Base-by-base conservation (phyloP, 2,797 vertebrate species). In the Coreius guichenoti region DNA sequence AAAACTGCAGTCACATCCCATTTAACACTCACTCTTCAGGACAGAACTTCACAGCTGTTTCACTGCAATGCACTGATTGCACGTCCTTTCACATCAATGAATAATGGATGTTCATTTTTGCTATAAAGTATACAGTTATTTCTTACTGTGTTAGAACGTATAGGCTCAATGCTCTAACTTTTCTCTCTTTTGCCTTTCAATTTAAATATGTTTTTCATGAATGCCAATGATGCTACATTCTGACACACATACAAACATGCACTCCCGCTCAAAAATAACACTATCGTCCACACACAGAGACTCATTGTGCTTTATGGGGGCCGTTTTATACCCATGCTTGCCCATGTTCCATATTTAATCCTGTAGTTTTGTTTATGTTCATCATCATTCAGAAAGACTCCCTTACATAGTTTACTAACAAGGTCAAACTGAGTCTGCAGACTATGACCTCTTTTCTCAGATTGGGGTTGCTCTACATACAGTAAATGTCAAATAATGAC, bases 311-410 rank as follows among this genome's bases (percentile, higher is more conserved):
- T 70, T 56, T 82, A 67, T 86, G 17, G 31, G 51, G 82, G 69
- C 36, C 3, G 29, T 87, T 89, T 80, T 80, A 33, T 61, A 74
- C 83, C 63, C 89, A 61, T 86, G 88, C 78, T 75, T 65, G 26
- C 80, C 65, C 77, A 88, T 92, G 84, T 87, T 92, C 92, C 90
- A 92, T 87, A 85, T 92, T 91, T 93, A 92, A 94, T 94, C 91
- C 92, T 90, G 93, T 92, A 93, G 92, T 90, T 92, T 93, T 94
- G 92, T 94, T 89, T 90, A 75, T 90, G 92, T 90, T 93, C 92
- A 91, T 92, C 88, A 81, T 90, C 90, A 86, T 90, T 87, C 90
- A 91, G 89, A 89, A 31, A 89, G 91, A 80, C 82, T 88, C 89
- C 90, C 84, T 89, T 92, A 91, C 21, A 83, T 72, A 54, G 45